Percentiles rank a stretch among this genome's conserved stretches.
Evolutionary conservation across 2,797 vertebrate species (phyloP).

Genomic region (Petrocephalus schoutedeni): DNA sequence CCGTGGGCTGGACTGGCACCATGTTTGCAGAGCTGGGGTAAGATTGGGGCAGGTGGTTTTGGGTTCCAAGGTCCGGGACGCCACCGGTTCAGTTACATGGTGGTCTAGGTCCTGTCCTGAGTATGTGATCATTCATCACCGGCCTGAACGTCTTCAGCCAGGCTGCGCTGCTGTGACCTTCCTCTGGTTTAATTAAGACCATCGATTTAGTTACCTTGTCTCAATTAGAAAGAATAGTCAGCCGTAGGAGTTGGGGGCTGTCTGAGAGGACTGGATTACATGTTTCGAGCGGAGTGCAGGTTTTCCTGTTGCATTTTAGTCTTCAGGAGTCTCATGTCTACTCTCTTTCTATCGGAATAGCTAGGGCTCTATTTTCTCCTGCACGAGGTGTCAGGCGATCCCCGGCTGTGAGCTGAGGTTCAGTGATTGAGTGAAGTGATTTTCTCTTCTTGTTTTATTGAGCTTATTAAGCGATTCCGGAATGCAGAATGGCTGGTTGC

Average conservation of each 20-base stretch:
- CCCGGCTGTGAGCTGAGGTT: slow-evolving; percentile 29
- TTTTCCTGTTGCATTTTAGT: not conserved
- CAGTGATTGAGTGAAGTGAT: slow-evolving; percentile 36
- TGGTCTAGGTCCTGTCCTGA: not conserved
- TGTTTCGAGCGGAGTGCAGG: not conserved
- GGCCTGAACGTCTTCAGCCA: not conserved
- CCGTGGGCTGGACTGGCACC: slow-evolving; percentile 31
- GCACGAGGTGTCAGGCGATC: slow-evolving; percentile 30
- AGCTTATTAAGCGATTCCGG: slow-evolving; percentile 39
- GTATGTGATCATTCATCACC: not conserved
- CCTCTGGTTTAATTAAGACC: slow-evolving; percentile 42
- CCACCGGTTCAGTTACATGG: not conserved
- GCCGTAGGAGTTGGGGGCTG: slow-evolving; percentile 24
- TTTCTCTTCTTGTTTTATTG: slow-evolving; percentile 38
- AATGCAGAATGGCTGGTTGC: slow-evolving; percentile 40
- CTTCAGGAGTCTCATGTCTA: not conserved
- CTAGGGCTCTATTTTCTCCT: not conserved
- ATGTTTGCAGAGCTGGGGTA: slow-evolving; percentile 35
- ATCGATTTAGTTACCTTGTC: slow-evolving; percentile 46
- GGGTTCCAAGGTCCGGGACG: not conserved
- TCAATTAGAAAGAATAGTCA: slow-evolving; percentile 43
- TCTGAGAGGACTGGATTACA: slow-evolving; percentile 29
- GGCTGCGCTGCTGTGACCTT: slow-evolving; percentile 43
- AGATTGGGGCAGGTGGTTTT: not conserved
- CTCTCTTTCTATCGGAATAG: not conserved